Evolutionary conservation across 2,888 invertebrate genomes (phyloP), one percentile per base, ranked within the genome.

Genomic region (Sminthurides aquaticus): DNA sequence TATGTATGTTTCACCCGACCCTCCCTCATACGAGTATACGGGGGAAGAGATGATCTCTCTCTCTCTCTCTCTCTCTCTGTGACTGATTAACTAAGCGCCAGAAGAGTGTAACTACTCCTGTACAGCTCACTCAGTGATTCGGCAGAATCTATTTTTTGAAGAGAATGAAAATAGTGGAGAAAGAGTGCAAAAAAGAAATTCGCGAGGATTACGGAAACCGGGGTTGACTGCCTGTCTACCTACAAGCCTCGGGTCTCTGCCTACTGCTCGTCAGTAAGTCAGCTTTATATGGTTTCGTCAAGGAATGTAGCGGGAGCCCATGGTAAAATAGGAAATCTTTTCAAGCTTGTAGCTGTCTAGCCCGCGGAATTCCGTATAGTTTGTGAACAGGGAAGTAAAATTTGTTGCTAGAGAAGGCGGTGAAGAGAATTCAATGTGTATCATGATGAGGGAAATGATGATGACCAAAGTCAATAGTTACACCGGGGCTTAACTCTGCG

Each of bases 91-190:
- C 8, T 15, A 34, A 34, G 43, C 43, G 43, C 43, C n/a, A n/a
- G n/a, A n/a, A n/a, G n/a, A n/a, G n/a, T n/a, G n/a, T n/a, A n/a
- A n/a, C n/a, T n/a, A n/a, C n/a, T n/a, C n/a, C n/a, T 34, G 43
- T 34, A 15, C 15, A 34, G 62, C 57, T 65, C 60, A 49, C 64
- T 62, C 62, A 64, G 49, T 67, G 67, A 67, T 60, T 67, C 60
- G 62, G 58, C 67, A 67, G 24, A 67, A 62, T 65, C 49, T 49
- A 26, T 34, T 34, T 34, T 34, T 34, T 34, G 8, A 11, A 11
- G 8, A 34, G 8, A n/a, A n/a, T n/a, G n/a, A 34, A 15, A 34
- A 34, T 34, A 34, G 43, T 5, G 8, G 15, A 15, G 43, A 11
- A 11, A 11, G 43, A 11, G 43, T 34, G 43, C 43, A 34, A 34